Percentiles rank a stretch among this genome's conserved stretches.
Evolutionary conservation across 1,140 invertebrate genomes (phyloP).

Genomic region (Heliconius hewitsoni): DNA sequence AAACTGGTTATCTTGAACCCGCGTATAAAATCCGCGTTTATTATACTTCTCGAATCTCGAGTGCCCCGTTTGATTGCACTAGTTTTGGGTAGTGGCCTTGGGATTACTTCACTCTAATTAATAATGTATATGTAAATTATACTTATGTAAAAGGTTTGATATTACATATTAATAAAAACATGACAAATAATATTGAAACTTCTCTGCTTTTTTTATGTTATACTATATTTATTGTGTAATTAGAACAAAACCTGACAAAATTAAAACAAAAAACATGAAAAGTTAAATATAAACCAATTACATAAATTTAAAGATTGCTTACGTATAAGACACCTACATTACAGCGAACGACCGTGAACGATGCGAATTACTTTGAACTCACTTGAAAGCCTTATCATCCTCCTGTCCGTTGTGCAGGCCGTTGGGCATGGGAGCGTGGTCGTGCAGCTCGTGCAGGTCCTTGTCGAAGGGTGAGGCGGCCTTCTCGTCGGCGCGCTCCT

Average conservation of each 20-base stretch:
- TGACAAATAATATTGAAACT: not conserved
- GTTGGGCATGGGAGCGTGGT: constrained; percentile 83
- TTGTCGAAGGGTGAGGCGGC: constrained; percentile 74
- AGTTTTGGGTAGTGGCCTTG: not conserved
- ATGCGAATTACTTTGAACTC: constrained; percentile 73
- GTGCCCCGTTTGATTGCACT: constrained; percentile 20
- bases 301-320: not conserved
- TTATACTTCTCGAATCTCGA: constrained; percentile 26
- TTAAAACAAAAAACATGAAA: not conserved
- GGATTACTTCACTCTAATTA: not conserved
- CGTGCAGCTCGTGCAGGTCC: constrained; percentile 72
- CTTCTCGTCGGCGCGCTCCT: constrained; percentile 72
- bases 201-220: not conserved
- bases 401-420: constrained; percentile 88
- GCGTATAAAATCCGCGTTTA: constrained; percentile 26
- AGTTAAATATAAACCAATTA: not conserved
- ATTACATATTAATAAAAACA: not conserved
- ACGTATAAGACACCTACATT: not conserved
- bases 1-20: constrained; percentile 29
- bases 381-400: constrained; percentile 96
- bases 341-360: not conserved
- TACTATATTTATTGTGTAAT: not conserved
- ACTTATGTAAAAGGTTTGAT: not conserved
- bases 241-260: not conserved
- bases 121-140: not conserved